A percentile compares a stretch with the other conserved stretches of the same genome.
Evolutionary conservation across 2,797 vertebrate species (phyloP).

Genomic region (Pempheris klunzingeri): DNA sequence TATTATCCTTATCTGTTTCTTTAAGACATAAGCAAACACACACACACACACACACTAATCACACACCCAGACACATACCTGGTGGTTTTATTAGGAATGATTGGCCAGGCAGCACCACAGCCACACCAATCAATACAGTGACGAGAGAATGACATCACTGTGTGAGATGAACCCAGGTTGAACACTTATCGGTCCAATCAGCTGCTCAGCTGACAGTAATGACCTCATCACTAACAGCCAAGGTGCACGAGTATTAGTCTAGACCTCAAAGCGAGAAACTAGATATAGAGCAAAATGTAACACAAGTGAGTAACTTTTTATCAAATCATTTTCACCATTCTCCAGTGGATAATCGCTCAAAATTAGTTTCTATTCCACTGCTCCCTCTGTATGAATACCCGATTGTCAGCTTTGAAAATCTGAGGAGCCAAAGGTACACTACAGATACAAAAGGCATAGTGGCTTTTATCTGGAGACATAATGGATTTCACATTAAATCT

Average conservation of each 20-base stretch:
- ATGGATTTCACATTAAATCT: constrained; percentile 46
- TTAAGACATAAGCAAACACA: constrained; percentile 37
- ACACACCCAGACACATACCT: constrained; percentile 28
- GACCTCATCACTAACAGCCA: constrained; percentile 45
- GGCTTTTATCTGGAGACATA: constrained; percentile 46
- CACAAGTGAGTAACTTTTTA: neutral
- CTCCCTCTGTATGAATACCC: constrained; percentile 1
- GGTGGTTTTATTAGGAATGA: constrained; percentile 52
- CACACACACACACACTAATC: constrained; percentile 22
- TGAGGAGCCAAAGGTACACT: constrained; percentile 22
- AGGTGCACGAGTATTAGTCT: neutral
- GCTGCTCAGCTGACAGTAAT: constrained; percentile 49
- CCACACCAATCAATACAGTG: constrained; percentile 52
- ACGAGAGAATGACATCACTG: constrained; percentile 66
- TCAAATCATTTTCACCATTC: constrained; percentile 4
- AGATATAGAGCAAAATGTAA: constrained; percentile 24
- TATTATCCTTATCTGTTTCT: constrained; percentile 39
- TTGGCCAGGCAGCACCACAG: constrained; percentile 34
- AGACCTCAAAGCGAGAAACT: constrained; percentile 15
- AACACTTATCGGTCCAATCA: constrained; percentile 68
- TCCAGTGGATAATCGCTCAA: constrained; percentile 3
- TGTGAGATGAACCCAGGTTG: constrained; percentile 54
- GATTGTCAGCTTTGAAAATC: constrained; percentile 33
- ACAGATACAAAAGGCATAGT: constrained; percentile 36
- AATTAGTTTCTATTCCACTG: constrained; percentile 34